Evolutionary conservation across 1,140 invertebrate genomes (phyloP), one percentile per base, ranked within the genome.

Genomic region (Spodoptera frugiperda): DNA sequence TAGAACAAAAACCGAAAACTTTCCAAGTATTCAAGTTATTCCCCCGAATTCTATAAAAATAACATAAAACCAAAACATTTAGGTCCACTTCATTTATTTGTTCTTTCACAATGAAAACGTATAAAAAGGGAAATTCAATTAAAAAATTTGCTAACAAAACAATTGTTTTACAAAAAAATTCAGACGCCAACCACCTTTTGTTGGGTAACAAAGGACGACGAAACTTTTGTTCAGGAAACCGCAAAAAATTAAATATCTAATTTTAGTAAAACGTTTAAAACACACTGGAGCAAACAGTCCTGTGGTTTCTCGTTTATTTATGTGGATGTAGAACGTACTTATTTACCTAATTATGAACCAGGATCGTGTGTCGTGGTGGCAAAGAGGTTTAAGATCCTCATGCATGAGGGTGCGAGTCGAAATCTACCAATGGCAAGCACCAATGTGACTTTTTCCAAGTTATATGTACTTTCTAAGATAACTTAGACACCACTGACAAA

Each of bases 91-190:
- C 8, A 67, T 67, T 67, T 67, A 49, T 49, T 67, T 61, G 15
- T 49, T 46, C 48, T 67, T 11, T 9, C 12, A 25, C 44, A 67
- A 67, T 67, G 48, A 49, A 67, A 67, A 49, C 44, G 10, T 21
- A 48, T 48, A 48, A 67, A n/a, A 67, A 49, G 46, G n/a, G 15
- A 53, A 68, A 68, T 51, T 68, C 25, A 68, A 68, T 68, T 68
- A 30, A n/a, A 67, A 61, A 51, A 53, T 53, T 33, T 30, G 48
- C 30, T 68, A 51, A 53, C 65, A 33, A 21, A 68, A 53, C 65
- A 68, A 68, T 68, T 68, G 65, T 53, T 68, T 53, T 53, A 68
- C 49, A 68, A 21, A 68, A n/a, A 68, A 65, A 49, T 68, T 12
- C 51, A 53, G 65, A 68, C 30, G 30, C 30, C 65, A 25, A 48